Conservation (phyloP, 2,113 vertebrate species). For the Calidris pugnax region DNA sequence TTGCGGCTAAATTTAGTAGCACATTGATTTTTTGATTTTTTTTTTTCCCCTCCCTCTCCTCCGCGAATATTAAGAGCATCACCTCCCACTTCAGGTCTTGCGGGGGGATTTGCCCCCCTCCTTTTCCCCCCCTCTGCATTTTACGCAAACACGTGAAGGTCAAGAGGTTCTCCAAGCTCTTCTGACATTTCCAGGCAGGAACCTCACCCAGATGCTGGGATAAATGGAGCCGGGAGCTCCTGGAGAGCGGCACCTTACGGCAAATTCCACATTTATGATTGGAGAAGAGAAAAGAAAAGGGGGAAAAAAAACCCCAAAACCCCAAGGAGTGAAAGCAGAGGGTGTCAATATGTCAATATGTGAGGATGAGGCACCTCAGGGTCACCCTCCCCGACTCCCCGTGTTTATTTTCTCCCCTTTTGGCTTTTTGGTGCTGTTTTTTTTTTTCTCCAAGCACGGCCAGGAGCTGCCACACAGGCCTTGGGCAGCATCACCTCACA, state of each 20-base stretch:
- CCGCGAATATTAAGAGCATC: background rate
- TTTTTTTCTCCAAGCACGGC: no score
- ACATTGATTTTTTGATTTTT: background rate
- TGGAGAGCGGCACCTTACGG: background rate
- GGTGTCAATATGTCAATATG: fast-evolving
- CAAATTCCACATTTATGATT: background rate
- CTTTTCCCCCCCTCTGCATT: fast-evolving
- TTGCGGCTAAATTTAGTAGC: background rate
- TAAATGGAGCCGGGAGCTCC: background rate
- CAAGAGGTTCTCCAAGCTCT: constrained; percentile 8
- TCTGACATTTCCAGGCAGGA: background rate
- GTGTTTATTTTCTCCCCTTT: background rate
- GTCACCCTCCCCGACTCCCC: fast-evolving
- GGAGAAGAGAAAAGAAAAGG: background rate
- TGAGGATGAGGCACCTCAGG: fast-evolving
- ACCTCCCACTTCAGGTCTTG: background rate
- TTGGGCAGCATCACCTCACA: fast-evolving
- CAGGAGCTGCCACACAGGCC: background rate
- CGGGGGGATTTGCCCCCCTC: background rate
- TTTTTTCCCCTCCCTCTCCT: background rate
- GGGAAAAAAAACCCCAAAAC: no score
- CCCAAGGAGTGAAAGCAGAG: no score
- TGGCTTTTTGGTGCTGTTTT: fast-evolving
- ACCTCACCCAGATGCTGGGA: no score
- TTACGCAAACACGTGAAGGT: background rate